Conservation (phyloP, 2,113 vertebrate species). For the Burhinus bistriatus region DNA sequence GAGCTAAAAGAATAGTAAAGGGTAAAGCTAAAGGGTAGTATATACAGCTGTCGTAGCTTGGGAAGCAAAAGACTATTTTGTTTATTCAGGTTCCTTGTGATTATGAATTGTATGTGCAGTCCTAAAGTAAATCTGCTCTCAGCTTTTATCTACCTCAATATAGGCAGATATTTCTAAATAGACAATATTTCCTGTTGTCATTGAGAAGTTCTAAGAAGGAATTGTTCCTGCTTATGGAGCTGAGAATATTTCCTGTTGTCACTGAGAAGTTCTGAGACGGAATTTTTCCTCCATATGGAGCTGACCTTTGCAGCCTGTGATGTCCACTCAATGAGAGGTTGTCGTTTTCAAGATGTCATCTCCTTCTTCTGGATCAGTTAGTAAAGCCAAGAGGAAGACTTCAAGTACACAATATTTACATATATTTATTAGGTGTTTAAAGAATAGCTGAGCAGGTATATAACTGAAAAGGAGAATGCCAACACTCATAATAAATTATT, state of each 20-base stretch:
- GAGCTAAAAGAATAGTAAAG: background rate
- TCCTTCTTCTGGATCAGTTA: background rate
- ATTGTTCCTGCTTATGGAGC: no score
- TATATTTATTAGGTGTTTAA: background rate
- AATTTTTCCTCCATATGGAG: no score
- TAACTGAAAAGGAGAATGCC: background rate
- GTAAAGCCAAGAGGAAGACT: background rate
- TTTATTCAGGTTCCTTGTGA: no score
- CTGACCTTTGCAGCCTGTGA: background rate
- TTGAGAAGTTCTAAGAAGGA: no score
- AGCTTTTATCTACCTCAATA: no score
- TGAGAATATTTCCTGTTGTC: no score
- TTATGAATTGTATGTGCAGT: no score
- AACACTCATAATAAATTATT: background rate
- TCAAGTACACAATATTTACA: background rate
- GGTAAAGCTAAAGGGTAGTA: background rate
- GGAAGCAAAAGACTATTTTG: background rate
- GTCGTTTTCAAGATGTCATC: background rate
- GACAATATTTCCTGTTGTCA: no score
- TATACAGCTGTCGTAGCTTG: background rate
- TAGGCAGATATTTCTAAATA: no score
- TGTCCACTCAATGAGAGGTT: background rate
- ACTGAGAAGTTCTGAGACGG: no score
- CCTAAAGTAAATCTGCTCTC: no score
- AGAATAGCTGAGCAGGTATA: background rate